Conservation (phyloP, 1,140 invertebrate species). For the Euura saliciscinereae region DNA sequence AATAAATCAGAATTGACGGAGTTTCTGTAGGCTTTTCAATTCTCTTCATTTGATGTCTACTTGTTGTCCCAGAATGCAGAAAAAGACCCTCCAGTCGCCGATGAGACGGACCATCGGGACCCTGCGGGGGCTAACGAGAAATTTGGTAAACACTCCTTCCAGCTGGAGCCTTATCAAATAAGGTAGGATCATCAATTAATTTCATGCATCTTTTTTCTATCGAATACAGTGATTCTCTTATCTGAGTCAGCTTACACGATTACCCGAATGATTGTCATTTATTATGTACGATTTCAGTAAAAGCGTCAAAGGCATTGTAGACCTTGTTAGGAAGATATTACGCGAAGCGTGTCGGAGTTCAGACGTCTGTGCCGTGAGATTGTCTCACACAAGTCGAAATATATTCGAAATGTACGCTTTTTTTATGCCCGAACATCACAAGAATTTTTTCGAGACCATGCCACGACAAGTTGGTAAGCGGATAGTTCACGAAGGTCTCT, state of each 20-base stretch:
- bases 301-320: constrained; percentile 68
- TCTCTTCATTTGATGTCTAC: no score
- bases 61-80: constrained; percentile 37
- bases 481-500: constrained; percentile 13
- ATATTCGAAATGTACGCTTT: constrained; percentile 81
- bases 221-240: constrained; percentile 25
- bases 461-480: constrained; percentile 82
- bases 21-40: no score
- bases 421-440: constrained; percentile 79
- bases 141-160: constrained; percentile 51
- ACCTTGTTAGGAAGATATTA: constrained; percentile 74
- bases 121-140: constrained; percentile 28
- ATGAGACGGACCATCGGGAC: constrained; percentile 31
- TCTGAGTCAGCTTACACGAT: not conserved
- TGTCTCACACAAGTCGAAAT: constrained; percentile 74
- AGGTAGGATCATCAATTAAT: constrained; percentile 53
- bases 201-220: constrained; percentile 15
- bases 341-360: constrained; percentile 70
- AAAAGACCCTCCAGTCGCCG: constrained; percentile 37
- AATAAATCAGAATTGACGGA: no score
- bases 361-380: constrained; percentile 65
- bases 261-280: not conserved
- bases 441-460: constrained; percentile 77
- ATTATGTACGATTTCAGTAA: constrained; percentile 35
- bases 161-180: constrained; percentile 69